phyloP scores from a whole-genome alignment of 92 coral and sea anemone genomes.

The Paragorgia papillata region DNA sequence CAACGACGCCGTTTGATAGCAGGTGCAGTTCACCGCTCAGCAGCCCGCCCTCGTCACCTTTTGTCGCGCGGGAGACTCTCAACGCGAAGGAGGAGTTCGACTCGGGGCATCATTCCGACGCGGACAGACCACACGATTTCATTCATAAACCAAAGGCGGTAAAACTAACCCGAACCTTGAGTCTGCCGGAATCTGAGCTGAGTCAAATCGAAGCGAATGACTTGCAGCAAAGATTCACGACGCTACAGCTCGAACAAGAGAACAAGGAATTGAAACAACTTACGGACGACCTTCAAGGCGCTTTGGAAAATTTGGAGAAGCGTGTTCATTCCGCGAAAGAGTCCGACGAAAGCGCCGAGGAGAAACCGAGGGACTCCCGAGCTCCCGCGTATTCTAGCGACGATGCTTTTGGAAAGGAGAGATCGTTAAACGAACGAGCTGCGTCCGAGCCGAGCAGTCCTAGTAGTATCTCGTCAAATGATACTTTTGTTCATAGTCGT shows the following conservation, averaged over 20 bases:
- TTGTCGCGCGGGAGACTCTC: slow-evolving; percentile 49
- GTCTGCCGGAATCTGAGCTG: slow-evolving; percentile 93
- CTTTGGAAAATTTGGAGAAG: slow-evolving; percentile 87
- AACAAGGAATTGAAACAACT: slow-evolving; percentile 82
- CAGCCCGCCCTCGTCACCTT: slow-evolving; percentile 88
- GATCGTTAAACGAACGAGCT: slow-evolving; percentile 7
- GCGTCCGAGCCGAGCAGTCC: slow-evolving; percentile 42
- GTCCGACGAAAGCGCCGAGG: slow-evolving; percentile 79
- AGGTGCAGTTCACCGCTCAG: slow-evolving; percentile 77
- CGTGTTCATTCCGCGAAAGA: slow-evolving; percentile 76
- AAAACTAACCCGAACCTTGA: slow-evolving; percentile 84
- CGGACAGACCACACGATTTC: slow-evolving; percentile 76
- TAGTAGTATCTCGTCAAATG: slow-evolving; percentile 33
- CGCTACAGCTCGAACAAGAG: slow-evolving; percentile 95
- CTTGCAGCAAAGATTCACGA: slow-evolving; percentile 84
- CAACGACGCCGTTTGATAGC: slow-evolving; percentile 84
- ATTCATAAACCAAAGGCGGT: slow-evolving; percentile 69
- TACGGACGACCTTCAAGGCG: slow-evolving; percentile 85
- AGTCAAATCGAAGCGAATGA: slow-evolving; percentile 79
- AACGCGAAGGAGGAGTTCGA: slow-evolving; percentile 81
- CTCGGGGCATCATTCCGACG: slow-evolving; percentile 90
- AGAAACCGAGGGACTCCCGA: slow-evolving; percentile 17
- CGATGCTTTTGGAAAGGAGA: slow-evolving; percentile 8
- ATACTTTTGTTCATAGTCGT: slow-evolving; percentile 38
- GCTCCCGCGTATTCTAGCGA: slow-evolving; percentile 13